These are phyloP conservation scores for Numenius phaeopus DNA, from an alignment of 2,797 vertebrate species.

Conservation along the genomic window DNA sequence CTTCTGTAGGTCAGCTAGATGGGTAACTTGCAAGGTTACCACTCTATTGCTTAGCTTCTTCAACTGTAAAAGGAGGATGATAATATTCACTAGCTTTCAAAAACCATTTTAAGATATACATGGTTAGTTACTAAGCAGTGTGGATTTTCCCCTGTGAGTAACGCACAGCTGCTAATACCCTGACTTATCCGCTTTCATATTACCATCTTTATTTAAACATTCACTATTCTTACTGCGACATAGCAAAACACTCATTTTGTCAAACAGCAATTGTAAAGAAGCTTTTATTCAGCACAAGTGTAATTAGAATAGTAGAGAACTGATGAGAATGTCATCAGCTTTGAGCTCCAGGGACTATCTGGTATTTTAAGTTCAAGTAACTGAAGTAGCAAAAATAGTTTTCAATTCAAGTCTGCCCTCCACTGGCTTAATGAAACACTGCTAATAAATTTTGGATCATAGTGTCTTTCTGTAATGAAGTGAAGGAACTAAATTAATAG, in stretches of 20 bases:
- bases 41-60: background rate
- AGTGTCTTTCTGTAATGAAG: background rate
- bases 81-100: background rate
- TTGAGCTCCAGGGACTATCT: background rate
- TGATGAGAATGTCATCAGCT: background rate
- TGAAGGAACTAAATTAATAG: background rate
- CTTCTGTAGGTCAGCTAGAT: background rate
- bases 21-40: background rate
- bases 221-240: background rate
- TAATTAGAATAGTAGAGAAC: conserved; percentile 26
- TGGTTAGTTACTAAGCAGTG: background rate
- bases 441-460: background rate
- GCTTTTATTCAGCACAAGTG: conserved; percentile 12
- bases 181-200: background rate
- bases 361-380: conserved; percentile 14
- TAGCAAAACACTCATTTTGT: background rate
- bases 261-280: conserved; percentile 17
- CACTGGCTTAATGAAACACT: conserved; percentile 4
- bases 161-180: background rate
- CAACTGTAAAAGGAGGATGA: background rate
- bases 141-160: background rate
- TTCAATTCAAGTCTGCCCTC: conserved; percentile 66
- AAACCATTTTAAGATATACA: background rate
- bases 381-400: background rate
- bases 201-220: conserved; percentile 38